Base-by-base conservation (phyloP, 2,888 invertebrate genomes). In the Calameuta pallipes region DNA sequence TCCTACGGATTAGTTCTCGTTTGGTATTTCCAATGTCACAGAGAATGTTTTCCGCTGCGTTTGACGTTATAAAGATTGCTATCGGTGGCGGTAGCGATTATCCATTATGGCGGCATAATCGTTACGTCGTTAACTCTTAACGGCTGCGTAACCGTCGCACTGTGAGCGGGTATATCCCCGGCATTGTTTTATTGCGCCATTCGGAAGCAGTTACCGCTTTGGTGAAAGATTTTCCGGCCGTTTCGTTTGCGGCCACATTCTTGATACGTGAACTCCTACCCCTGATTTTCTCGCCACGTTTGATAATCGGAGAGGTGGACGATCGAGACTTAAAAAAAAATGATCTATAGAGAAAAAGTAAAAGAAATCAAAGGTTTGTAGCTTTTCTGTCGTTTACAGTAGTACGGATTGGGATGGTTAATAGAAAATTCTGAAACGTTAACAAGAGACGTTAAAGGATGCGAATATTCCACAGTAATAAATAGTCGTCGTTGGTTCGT, bases 91-190 rank as follows among this genome's bases (percentile, higher is more conserved):
- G 87, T 88, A 87, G 88, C 86, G 90, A 89, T 90, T 89, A 90
- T 89, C 89, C 87, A 85, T 87, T 89, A 90, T 88, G 84, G 88
- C 85, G 85, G 86, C 87, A 89, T 90, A 90, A 90, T 90, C 90
- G 89, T 90, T 90, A 87, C 85, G 86, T 88, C 90, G 89, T 90
- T 90, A 85, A 34, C 76, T 87, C 87, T 87, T 89, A 90, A 90
- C 88, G 88, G 82, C 84, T 80, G 80, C 85, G 83, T 87, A 85
- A 87, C 83, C 83, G 79, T 82, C 79, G 78, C 75, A 75, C 23
- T 68, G 77, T n/a, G 36, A 56, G 70, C 75, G 80, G 75, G 56
- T 31, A 76, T 74, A 75, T 68, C 34, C 69, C 74, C 80, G 78
- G 75, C 79, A 82, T 85, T 86, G 85, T 85, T 85, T 86, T 86